A percentile compares a stretch with the other conserved stretches of the same genome.
These are phyloP conservation scores for Podarcis siculus DNA, from an alignment of 2,797 vertebrate genomes.

Conservation along the genomic window DNA sequence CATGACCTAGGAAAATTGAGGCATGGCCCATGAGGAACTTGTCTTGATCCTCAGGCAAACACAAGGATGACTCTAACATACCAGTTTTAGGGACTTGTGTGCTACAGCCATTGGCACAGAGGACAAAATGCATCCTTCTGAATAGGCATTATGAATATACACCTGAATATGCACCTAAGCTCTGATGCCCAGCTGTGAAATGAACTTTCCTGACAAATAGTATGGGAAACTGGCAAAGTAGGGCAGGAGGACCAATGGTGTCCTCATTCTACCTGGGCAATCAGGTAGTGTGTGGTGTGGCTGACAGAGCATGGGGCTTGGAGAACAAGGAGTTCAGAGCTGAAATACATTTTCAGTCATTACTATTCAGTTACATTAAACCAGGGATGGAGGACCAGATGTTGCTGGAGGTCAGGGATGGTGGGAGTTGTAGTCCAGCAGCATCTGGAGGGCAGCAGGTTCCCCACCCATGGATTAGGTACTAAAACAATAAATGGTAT, in stretches of 20 bases:
- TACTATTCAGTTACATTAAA: too few species aligned
- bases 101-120: background rate
- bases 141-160: background rate
- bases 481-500: background rate
- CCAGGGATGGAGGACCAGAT: too few species aligned
- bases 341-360: background rate
- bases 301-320: background rate
- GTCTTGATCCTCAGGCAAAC: background rate
- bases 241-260: background rate
- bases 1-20: background rate
- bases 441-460: too few species aligned
- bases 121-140: background rate
- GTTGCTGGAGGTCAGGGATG: too few species aligned
- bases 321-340: background rate
- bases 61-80: background rate
- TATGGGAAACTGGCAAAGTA: background rate
- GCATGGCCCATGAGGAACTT: background rate
- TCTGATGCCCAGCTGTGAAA: background rate
- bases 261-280: background rate
- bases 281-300: background rate
- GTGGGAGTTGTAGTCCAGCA: too few species aligned
- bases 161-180: background rate
- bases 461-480: background rate
- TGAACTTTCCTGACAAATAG: background rate
- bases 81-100: background rate